Conservation (phyloP, 92 coral and sea anemone species). For the Epizoanthus rinbou region DNA sequence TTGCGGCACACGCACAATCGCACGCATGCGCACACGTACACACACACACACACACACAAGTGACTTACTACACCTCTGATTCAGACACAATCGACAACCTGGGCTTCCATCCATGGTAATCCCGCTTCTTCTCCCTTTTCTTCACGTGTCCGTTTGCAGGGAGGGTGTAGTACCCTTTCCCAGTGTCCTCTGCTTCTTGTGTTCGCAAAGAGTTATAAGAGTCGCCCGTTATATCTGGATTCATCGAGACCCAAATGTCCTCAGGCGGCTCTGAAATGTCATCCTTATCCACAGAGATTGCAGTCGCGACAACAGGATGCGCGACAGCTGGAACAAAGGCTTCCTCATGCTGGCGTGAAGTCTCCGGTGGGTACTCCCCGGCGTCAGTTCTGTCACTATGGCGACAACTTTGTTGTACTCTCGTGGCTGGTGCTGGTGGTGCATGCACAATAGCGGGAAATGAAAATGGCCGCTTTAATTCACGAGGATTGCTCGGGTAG, state of each 20-base stretch:
- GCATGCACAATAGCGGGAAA: constrained; percentile 19
- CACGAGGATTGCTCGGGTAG: not conserved
- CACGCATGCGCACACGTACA: no score
- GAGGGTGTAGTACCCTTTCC: not conserved
- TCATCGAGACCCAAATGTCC: constrained; percentile 26
- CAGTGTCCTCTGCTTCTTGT: not conserved
- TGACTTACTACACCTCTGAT: constrained; percentile 39
- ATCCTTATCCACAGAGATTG: not conserved
- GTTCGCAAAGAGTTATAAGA: not conserved
- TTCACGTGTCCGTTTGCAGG: constrained; percentile 6
- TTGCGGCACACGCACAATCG: not conserved
- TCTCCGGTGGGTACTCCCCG: not conserved
- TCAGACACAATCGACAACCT: constrained; percentile 84
- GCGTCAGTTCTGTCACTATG: not conserved
- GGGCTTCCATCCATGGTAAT: constrained; percentile 71
- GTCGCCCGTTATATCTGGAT: not conserved
- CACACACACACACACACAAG: no score
- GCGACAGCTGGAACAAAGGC: not conserved
- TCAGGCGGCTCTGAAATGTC: not conserved
- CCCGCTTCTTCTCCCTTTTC: constrained; percentile 46
- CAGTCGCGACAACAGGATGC: not conserved
- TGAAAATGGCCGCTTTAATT: not conserved
- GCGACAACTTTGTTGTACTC: not conserved
- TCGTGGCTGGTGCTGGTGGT: not conserved
- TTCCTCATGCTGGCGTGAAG: not conserved